These are phyloP conservation scores for Eugnorisma glareosa DNA, from an alignment of 2,888 invertebrate species.

Conservation along the genomic window DNA sequence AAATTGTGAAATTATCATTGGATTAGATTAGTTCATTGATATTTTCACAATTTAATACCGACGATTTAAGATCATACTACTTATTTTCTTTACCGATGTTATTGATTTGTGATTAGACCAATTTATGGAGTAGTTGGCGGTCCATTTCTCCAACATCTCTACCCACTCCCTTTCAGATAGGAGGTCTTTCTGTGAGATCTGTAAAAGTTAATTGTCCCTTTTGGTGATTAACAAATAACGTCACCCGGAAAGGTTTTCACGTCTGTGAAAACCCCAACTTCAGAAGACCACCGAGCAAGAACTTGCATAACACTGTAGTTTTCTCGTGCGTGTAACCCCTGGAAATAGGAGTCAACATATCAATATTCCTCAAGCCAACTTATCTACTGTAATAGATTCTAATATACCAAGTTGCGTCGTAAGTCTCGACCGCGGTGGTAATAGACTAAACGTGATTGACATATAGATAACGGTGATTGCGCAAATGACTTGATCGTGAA, in stretches of 20 bases:
- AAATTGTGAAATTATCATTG: no score
- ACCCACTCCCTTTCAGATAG: background rate
- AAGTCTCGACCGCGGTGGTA: conserved; percentile 44
- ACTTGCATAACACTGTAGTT: background rate
- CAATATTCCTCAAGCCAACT: conserved; percentile 25
- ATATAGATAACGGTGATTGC: conserved; percentile 60
- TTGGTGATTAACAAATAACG: background rate
- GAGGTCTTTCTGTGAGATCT: background rate
- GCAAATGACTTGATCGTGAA: conserved; percentile 56
- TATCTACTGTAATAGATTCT: conserved; percentile 40
- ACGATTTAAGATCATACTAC: background rate
- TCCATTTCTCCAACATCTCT: no score
- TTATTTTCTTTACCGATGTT: background rate
- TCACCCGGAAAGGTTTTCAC: no score
- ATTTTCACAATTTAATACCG: background rate
- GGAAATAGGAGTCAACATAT: conserved; percentile 18
- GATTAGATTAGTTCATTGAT: background rate
- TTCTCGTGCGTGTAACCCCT: background rate
- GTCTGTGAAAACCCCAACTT: background rate
- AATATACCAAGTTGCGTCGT: conserved; percentile 37
- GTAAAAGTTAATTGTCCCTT: background rate
- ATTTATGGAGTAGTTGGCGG: background rate
- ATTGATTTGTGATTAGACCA: background rate
- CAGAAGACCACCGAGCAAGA: background rate
- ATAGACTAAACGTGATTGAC: conserved; percentile 66